Base-by-base conservation (phyloP, 2,113 vertebrate species). In the Phoxinus phoxinus region DNA sequence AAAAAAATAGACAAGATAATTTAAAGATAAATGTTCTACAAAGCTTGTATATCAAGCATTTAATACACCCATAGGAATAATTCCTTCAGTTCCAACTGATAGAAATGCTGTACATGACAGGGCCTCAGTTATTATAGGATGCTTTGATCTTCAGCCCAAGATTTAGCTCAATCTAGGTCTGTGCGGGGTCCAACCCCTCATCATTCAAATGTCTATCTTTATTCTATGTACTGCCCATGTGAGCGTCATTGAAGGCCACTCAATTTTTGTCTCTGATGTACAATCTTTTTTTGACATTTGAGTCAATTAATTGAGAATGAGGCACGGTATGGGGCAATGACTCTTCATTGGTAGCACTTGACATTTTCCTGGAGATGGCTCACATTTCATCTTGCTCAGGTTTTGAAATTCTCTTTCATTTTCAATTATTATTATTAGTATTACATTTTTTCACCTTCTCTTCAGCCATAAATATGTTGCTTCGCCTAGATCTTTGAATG, bases 231-330 rank as follows among this genome's bases (percentile, higher is more conserved):
- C 75, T 81, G 76, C 61, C 59, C 51, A 74, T 23, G 35, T 85
- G 88, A 85, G 84, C 69, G 81, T 85, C 59, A 81, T 63, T 83
- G 30, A 76, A 81, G 79, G 69, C 85, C 53, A 83, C 65, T 80
- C 61, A 75, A 63, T 77, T 79, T 74, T 80, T 81, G 69, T 58
- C 84, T 90, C 86, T 89, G 87, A 89, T 85, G 71, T 75, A 63
- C 53, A 53, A 53, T 74, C 35, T 74, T 85, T 87, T 89, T 88
- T 87, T 88, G 87, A 84, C 77, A 86, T 87, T 88, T 84, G 56
- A 88, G 84, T 88, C 87, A 89, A 88, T 86, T 88, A 83, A 86
- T 86, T 86, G 86, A 88, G 89, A 79, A 86, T 80, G 59, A 86
- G 76, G 76, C 86, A 44, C 63, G 25, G 65, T 46, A 87, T 81